phyloP scores from a whole-genome alignment of 2,113 vertebrate genomes.

The Arothron firmamentum region DNA sequence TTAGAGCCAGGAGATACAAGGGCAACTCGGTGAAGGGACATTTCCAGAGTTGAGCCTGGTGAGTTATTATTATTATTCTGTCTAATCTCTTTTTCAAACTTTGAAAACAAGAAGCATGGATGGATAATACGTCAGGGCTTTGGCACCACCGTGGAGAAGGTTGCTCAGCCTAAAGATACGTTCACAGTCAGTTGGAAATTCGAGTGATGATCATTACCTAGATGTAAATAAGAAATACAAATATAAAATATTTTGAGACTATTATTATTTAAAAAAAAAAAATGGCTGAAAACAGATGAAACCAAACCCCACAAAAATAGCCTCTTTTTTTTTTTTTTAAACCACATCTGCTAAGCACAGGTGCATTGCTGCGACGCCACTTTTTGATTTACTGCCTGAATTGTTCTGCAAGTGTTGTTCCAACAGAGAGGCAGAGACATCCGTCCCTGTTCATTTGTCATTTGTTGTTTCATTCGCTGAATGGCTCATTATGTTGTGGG shows the following conservation, averaged over 20 bases:
- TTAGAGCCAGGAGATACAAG: constrained; percentile 29
- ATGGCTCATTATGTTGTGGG: constrained; percentile 6
- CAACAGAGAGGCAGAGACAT: neutral
- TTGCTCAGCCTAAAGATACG: too few species aligned
- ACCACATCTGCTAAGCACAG: neutral
- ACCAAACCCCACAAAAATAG: neutral
- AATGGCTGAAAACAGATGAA: neutral
- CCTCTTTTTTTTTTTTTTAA: too few species aligned
- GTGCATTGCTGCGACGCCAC: neutral
- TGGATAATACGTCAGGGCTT: neutral
- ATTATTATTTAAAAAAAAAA: neutral
- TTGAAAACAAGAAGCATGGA: constrained; percentile 26
- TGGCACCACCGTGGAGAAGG: too few species aligned
- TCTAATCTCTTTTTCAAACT: constrained; percentile 23
- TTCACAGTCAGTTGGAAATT: neutral
- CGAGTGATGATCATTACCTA: neutral
- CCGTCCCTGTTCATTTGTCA: constrained; percentile 13
- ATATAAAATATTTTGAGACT: neutral
- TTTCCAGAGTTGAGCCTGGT: constrained; percentile 7
- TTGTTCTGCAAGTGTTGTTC: constrained; percentile 6
- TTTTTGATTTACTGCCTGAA: constrained; percentile 4
- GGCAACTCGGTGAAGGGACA: constrained; percentile 27
- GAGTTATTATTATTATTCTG: constrained; percentile 2
- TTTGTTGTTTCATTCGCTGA: constrained; percentile 5
- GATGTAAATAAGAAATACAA: neutral